Base-by-base conservation (phyloP, 2,888 invertebrate genomes). In the Brenthis hecate region DNA sequence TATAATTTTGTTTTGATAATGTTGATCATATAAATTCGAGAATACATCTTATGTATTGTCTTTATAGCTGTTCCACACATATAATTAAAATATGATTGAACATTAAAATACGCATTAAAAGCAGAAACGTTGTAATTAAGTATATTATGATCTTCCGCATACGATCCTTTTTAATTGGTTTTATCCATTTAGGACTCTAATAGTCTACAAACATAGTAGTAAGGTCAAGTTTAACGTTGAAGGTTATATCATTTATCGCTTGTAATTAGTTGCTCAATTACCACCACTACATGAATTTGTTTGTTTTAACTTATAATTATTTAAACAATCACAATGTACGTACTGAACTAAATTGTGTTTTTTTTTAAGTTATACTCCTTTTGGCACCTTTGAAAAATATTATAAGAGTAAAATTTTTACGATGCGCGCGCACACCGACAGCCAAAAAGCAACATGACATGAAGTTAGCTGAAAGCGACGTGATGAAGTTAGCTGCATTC, bases 161-260 rank as follows among this genome's bases (percentile, higher is more conserved):
- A 43, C 47, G 50, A 43, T 50, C 36, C 48, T 51, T 6, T 19
- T 32, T 51, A 58, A 65, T 43, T 43, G 53, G 54, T 36, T 50
- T 16, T 19, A 54, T 66, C 62, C 62, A 68, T 68, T 53, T 61
- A 47, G 6, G 55, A 56, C 48, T 64, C 55, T 64, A 67, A 65
- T 56, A 16, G 23, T 56, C 11, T 28, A 51, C 58, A 43, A 57
- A 64, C 54, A 60, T 50, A 58, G 65, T 50, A 43, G 57, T 66
- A 60, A 71, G 68, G 71, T 71, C 66, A 68, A 72, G 67, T 66
- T 69, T 61, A 67, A 48, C 58, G 67, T 28, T 51, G 73, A 77
- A 83, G 86, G 84, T 79, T 79, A 71, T n/a, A 32, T 66, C 77
- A 81, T 83, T 85, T 81, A 69, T 54, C 57, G 75, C 50, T 53